These are phyloP conservation scores for Drosophila bocqueti DNA, from an alignment of 1,140 invertebrate species.

Conservation along the genomic window DNA sequence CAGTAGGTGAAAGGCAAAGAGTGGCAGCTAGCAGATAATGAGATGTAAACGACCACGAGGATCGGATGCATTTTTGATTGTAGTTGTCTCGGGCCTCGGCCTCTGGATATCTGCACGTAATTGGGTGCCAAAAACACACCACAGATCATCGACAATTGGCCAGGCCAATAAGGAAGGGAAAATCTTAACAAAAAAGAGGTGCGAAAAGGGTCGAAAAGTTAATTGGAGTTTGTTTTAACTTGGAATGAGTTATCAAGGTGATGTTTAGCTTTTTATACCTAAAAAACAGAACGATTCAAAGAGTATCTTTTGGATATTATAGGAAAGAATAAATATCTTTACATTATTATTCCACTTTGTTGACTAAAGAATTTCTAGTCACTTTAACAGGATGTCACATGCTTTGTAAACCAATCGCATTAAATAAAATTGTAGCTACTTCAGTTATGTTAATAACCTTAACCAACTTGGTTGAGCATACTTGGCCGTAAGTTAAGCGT, in stretches of 20 bases:
- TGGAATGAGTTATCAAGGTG: slow-evolving; percentile 14
- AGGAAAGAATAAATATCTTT: background rate
- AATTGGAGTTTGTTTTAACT: slow-evolving; percentile 30
- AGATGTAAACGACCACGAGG: slow-evolving; percentile 56
- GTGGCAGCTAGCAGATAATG: slow-evolving; percentile 50
- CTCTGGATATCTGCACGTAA: slow-evolving; percentile 29
- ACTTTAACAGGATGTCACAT: slow-evolving; percentile 55
- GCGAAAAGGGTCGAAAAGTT: slow-evolving; percentile 42
- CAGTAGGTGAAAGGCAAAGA: slow-evolving; percentile 64
- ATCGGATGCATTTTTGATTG: slow-evolving; percentile 42
- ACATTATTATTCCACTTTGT: background rate
- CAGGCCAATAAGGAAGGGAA: slow-evolving; percentile 31
- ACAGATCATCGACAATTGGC: slow-evolving; percentile 40
- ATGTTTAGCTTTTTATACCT: background rate
- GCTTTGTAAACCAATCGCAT: slow-evolving; percentile 43
- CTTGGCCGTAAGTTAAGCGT: slow-evolving; percentile 45
- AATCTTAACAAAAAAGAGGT: slow-evolving; percentile 31
- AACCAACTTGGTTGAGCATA: slow-evolving; percentile 30
- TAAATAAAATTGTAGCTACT: slow-evolving; percentile 65
- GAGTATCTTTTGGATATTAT: background rate
- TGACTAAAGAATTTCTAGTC: slow-evolving; percentile 40
- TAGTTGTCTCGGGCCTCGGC: slow-evolving; percentile 1
- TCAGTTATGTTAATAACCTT: slow-evolving; percentile 57
- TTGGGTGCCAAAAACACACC: slow-evolving; percentile 57
- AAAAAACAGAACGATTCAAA: too few relatives aligned